Conservation (phyloP, 2,888 invertebrate genomes). For the Melieria omissa region DNA sequence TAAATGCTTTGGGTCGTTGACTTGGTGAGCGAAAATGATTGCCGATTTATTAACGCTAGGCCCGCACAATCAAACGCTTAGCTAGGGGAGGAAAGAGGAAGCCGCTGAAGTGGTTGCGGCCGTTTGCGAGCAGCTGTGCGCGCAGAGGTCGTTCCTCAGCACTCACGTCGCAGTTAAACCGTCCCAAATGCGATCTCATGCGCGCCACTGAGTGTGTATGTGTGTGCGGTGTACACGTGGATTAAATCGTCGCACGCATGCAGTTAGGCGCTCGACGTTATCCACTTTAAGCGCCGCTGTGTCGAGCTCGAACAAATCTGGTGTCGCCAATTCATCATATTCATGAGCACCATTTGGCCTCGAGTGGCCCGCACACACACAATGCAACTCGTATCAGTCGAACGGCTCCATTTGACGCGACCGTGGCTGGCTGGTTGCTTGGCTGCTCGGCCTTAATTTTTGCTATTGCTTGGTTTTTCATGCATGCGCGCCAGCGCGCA, state of each 20-base stretch:
- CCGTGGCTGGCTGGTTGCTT: slow-evolving; percentile 11
- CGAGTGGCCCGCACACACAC: slow-evolving; percentile 5
- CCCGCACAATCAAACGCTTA: too few relatives aligned
- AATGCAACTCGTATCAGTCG: too few relatives aligned
- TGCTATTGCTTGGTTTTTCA: slow-evolving; percentile 6
- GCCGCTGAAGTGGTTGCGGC: not conserved
- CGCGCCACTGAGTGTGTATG: not conserved
- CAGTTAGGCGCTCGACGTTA: not conserved
- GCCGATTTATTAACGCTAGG: too few relatives aligned
- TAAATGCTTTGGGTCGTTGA: too few relatives aligned
- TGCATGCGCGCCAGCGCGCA: too few relatives aligned
- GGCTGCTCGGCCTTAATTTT: not conserved
- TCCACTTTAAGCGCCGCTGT: slow-evolving; percentile 9
- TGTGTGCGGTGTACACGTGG: not conserved
- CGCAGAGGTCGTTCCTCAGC: not conserved
- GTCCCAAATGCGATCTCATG: not conserved
- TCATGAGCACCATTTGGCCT: slow-evolving; percentile 37
- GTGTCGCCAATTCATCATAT: slow-evolving; percentile 37
- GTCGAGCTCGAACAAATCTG: slow-evolving; percentile 18
- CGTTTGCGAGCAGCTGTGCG: slow-evolving; percentile 3
- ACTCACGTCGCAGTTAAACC: not conserved
- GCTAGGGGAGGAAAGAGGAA: too few relatives aligned
- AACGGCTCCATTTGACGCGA: too few relatives aligned
- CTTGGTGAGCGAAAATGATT: too few relatives aligned
- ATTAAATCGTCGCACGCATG: not conserved